Percentiles rank a stretch among this genome's conserved stretches.
Evolutionary conservation across 2,113 vertebrate species (phyloP).

Genomic region (Cololabis saira): DNA sequence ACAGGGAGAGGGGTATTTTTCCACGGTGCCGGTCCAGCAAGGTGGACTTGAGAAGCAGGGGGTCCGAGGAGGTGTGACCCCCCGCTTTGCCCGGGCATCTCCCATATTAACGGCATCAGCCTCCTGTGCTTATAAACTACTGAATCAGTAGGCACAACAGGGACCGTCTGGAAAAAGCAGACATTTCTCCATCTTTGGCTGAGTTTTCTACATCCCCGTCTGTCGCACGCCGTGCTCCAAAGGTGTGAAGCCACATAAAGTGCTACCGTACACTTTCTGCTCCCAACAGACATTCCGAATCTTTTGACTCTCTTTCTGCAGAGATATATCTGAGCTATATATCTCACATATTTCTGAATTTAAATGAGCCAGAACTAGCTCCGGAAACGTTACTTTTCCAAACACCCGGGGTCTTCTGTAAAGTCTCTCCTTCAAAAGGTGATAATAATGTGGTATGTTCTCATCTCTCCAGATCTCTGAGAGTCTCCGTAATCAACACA

Average conservation of each 20-base stretch:
- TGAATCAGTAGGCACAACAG: conserved; percentile 65
- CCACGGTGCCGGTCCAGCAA: neutral
- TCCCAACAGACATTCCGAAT: neutral
- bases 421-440: conserved; percentile 41
- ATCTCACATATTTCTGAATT: conserved; percentile 10
- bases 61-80: conserved; percentile 17
- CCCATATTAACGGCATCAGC: conserved; percentile 26
- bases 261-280: neutral
- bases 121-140: conserved; percentile 75
- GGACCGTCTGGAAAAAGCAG: conserved; percentile 51
- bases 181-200: conserved; percentile 24
- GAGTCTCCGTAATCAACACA: conserved; percentile 58
- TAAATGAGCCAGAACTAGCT: conserved; percentile 1
- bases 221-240: conserved; percentile 36
- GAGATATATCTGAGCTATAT: neutral
- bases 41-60: conserved; percentile 16
- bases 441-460: conserved; percentile 68
- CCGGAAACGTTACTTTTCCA: neutral
- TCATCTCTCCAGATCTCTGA: conserved; percentile 22
- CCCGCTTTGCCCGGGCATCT: conserved; percentile 37
- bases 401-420: conserved; percentile 17
- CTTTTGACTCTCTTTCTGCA: neutral
- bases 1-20: conserved; percentile 15
- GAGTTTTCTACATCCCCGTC: conserved; percentile 42
- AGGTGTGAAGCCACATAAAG: conserved; percentile 14